Conservation (phyloP, 2,888 invertebrate species). For the Nezara viridula region DNA sequence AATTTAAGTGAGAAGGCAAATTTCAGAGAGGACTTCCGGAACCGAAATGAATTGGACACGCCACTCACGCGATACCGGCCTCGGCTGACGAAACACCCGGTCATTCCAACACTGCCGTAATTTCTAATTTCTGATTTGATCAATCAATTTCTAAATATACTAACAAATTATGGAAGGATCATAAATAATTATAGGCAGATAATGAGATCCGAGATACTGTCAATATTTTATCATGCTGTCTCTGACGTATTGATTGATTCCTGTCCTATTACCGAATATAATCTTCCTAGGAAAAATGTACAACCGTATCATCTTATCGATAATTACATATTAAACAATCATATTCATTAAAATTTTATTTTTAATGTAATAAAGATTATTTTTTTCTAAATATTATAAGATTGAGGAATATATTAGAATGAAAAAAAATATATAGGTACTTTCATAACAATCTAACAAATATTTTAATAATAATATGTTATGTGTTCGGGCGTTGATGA, state of each 20-base stretch:
- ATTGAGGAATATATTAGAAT: too few relatives aligned
- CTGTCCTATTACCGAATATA: not conserved
- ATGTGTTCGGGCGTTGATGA: too few relatives aligned
- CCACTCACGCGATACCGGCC: not conserved
- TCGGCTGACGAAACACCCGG: not conserved
- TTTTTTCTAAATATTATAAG: too few relatives aligned
- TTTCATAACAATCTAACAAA: too few relatives aligned
- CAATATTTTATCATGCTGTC: not conserved
- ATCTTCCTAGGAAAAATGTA: not conserved
- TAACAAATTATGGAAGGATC: not conserved
- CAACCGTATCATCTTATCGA: too few relatives aligned
- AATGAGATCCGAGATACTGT: not conserved
- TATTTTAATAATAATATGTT: too few relatives aligned
- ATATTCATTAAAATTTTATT: too few relatives aligned
- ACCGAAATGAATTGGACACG: slow-evolving; percentile 1
- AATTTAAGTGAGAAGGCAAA: slow-evolving; percentile 28
- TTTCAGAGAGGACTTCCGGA: slow-evolving; percentile 21
- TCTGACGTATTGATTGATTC: not conserved
- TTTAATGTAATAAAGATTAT: too few relatives aligned
- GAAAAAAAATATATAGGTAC: too few relatives aligned
- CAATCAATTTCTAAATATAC: slow-evolving; percentile 25
- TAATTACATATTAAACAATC: too few relatives aligned
- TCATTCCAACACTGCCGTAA: not conserved
- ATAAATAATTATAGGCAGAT: not conserved
- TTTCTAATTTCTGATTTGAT: slow-evolving; percentile 29